Base-by-base conservation (phyloP, 92 coral and sea anemone species). In the Porites evermanni region DNA sequence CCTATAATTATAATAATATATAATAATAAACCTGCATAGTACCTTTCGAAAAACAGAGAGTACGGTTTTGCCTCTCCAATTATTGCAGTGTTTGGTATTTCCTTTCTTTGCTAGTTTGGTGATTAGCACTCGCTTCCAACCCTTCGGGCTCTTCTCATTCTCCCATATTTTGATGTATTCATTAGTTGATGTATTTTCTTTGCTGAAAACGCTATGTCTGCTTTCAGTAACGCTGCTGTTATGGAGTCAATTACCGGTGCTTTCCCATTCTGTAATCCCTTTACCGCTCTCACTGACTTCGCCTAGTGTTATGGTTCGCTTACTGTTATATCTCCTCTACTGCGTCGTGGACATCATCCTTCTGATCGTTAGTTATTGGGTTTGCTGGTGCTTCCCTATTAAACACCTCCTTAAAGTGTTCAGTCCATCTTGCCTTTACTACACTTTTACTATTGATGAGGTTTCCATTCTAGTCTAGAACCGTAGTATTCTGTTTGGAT, bases 51-150 rank as follows among this genome's bases (percentile, higher is more conserved):
- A 76, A 56, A 88, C 63, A 89, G 72, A 85, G 77, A 14, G 66
- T 84, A 89, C 75, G 86, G 86, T 53, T 86, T 85, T 59, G 91
- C 86, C 6, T 89, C 80, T 67, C 69, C 78, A 19, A 86, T 9
- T 21, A 61, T 86, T 76, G 86, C 32, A 29, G 32, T 2, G 32
- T 29, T 29, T 29, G 32, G 32, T 29, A 29, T 29, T 29, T 29
- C 32, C 92, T 47, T 85, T 89, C 79, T 86, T 86, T 86, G 86
- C 81, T 53, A 86, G 75, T 70, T 89, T 89, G 60, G 86, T 67
- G 51, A 89, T 89, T 12, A 89, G 50, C 50, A 86, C 85, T 21
- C 68, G 19, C 75, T n/a, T 89, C 92, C 85, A 89, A 12, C 67
- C 66, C 14, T 53, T 66, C 38, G 86, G 92, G n/a, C 85, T 84